phyloP scores from a whole-genome alignment of 64 coral and sea anemone species.

The Exaiptasia diaphana region DNA sequence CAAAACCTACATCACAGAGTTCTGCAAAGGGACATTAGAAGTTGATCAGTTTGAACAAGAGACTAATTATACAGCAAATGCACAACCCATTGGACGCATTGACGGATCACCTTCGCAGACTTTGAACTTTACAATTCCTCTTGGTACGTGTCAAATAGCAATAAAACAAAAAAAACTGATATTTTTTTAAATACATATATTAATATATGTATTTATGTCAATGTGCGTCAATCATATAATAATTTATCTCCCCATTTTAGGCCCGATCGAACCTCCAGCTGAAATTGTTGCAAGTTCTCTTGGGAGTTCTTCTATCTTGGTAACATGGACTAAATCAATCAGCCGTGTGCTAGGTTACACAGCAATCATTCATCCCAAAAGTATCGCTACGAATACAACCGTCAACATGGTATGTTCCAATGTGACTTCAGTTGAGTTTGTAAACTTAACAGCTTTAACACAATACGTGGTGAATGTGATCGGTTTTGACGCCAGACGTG shows the following conservation, averaged over 20 bases:
- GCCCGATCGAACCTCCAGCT: not conserved
- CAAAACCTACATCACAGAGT: not conserved
- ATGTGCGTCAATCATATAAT: not conserved
- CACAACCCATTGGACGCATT: not conserved
- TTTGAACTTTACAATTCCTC: not conserved
- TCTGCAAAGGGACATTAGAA: no score
- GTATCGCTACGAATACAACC: not conserved
- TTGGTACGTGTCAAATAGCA: not conserved
- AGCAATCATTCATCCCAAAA: not conserved
- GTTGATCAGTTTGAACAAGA: not conserved
- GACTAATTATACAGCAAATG: not conserved
- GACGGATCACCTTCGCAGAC: not conserved
- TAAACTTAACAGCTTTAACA: not conserved
- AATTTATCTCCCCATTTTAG: not conserved
- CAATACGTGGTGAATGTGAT: not conserved
- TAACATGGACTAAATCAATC: not conserved
- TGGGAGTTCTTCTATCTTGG: not conserved
- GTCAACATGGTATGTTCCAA: not conserved
- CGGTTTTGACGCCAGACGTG: not conserved
- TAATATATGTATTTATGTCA: not conserved
- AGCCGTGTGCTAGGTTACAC: not conserved
- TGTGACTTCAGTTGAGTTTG: not conserved
- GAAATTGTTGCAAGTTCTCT: not conserved
- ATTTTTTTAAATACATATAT: not conserved
- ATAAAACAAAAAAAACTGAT: not conserved